These are phyloP conservation scores for Sitobion miscanthi DNA, from an alignment of 1,140 invertebrate species.

Conservation along the genomic window DNA sequence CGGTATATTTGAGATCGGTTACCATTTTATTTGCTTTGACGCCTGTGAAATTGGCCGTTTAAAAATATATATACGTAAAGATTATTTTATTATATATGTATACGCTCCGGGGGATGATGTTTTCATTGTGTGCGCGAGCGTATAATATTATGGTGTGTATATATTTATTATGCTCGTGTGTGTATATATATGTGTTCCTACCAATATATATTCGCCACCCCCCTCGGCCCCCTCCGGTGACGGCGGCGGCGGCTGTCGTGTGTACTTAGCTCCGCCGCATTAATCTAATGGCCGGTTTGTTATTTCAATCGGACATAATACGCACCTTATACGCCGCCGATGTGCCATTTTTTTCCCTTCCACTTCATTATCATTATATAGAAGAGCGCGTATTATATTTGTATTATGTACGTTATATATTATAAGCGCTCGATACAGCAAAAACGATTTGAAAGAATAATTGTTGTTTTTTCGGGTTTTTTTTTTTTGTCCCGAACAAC, in stretches of 20 bases:
- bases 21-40: slow-evolving; percentile 56
- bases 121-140: slow-evolving; percentile 33
- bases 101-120: slow-evolving; percentile 52
- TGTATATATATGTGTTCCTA: neutral
- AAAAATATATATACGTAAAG: slow-evolving; percentile 35
- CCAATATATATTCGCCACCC: neutral
- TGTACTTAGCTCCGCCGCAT: slow-evolving; percentile 47
- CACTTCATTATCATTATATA: slow-evolving; percentile 49
- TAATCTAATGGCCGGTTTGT: slow-evolving; percentile 52
- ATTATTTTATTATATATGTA: slow-evolving; percentile 18
- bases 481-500: neutral
- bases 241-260: neutral
- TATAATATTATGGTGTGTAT: neutral
- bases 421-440: neutral
- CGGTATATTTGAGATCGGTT: neutral
- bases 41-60: slow-evolving; percentile 57
- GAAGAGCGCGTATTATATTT: neutral
- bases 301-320: slow-evolving; percentile 52
- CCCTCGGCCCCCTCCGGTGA: slow-evolving; percentile 3
- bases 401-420: neutral
- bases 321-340: slow-evolving; percentile 23
- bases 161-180: neutral
- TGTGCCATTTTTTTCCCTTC: slow-evolving; percentile 26
- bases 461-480: slow-evolving; percentile 39
- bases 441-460: slow-evolving; percentile 34